Conservation (phyloP, 2,888 invertebrate genomes). For the Scaptomyza polygonia region DNA sequence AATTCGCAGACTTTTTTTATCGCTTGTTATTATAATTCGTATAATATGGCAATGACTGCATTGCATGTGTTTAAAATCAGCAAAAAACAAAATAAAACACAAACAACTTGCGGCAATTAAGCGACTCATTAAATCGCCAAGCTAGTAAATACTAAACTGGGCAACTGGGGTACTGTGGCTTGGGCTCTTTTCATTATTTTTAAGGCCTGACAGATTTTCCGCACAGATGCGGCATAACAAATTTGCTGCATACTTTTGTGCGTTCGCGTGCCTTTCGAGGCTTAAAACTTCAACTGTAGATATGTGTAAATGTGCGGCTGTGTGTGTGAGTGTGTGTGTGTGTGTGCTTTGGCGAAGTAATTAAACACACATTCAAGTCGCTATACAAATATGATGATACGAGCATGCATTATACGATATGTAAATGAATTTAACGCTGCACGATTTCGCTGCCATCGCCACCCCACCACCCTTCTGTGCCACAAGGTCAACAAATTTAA, state of each 20-base stretch:
- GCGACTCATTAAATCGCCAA: constrained; percentile 18
- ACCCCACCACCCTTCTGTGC: too few relatives aligned
- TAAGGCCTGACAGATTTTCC: constrained; percentile 24
- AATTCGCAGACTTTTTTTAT: background rate
- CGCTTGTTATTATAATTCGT: background rate
- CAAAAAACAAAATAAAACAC: background rate
- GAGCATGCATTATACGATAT: constrained; percentile 61
- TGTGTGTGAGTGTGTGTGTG: constrained; percentile 11
- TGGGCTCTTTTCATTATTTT: constrained; percentile 1
- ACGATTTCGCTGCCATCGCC: constrained; percentile 24
- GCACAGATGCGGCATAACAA: constrained; percentile 48
- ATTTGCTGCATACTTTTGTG: constrained; percentile 49
- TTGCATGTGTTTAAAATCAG: constrained; percentile 11
- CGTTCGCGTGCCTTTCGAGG: constrained; percentile 36
- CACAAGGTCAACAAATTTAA: constrained; percentile 43
- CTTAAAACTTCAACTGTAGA: constrained; percentile 44
- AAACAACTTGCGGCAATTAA: constrained; percentile 16
- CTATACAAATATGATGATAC: constrained; percentile 60
- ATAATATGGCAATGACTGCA: constrained; percentile 8
- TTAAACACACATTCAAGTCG: constrained; percentile 65
- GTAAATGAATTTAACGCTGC: constrained; percentile 62
- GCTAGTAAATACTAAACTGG: constrained; percentile 8
- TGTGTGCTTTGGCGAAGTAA: constrained; percentile 52
- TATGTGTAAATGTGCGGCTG: background rate
- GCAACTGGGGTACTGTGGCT: background rate